These are phyloP conservation scores for Brachyistius frenatus DNA, from an alignment of 2,113 vertebrate species.

Conservation along the genomic window DNA sequence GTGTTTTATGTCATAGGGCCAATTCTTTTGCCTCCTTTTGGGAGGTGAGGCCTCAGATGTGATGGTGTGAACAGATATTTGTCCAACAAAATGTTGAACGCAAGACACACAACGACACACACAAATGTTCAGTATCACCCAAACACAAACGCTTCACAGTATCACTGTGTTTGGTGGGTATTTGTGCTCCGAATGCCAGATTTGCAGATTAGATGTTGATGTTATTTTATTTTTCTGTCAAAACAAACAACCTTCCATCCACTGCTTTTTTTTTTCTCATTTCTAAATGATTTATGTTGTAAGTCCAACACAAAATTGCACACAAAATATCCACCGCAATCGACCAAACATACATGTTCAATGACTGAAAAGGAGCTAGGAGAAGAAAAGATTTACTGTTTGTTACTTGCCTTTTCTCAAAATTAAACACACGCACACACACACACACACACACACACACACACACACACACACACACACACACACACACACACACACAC, in stretches of 20 bases:
- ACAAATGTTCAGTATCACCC: conserved; percentile 17
- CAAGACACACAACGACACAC: background rate
- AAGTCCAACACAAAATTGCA: no score
- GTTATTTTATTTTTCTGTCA: background rate
- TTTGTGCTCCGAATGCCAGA: conserved; percentile 2
- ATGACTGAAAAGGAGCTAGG: no score
- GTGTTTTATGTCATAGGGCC: background rate
- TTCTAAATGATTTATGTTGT: no score
- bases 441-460: no score
- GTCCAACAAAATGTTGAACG: background rate
- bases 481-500: no score
- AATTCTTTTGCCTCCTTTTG: background rate
- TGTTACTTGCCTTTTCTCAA: no score
- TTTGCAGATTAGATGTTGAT: conserved; percentile 2
- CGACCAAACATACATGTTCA: no score
- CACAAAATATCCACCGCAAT: no score
- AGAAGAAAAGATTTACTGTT: no score
- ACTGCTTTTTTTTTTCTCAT: no score
- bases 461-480: no score
- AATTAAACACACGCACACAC: no score
- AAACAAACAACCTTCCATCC: background rate
- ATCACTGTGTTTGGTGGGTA: conserved; percentile 5
- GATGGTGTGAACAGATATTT: conserved; percentile 11
- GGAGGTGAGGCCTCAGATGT: background rate
- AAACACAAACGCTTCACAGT: conserved; percentile 35